Evolutionary conservation across 2,797 vertebrate species (phyloP), one percentile per base, ranked within the genome.

Genomic region (Anabacerthia variegaticeps): DNA sequence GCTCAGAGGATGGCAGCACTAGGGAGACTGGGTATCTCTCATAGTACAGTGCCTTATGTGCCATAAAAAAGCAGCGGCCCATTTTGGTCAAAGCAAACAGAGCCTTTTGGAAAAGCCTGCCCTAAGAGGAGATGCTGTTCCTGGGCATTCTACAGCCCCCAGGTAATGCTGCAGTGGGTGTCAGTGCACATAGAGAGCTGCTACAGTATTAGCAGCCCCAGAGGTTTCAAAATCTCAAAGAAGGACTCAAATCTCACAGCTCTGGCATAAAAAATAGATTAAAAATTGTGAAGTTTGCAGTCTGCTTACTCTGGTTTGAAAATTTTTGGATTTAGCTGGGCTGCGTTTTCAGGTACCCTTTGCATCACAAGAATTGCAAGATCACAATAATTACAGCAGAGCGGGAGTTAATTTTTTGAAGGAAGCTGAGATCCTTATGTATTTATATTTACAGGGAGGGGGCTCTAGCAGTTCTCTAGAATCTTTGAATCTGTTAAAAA

Each of bases 31-130:
- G 36, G n/a, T 54, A 44, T 22, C 1, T 2, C 72, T 85, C 52
- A 11, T 0, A 2, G 28, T 68, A 6, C 8, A 24, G 34, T 68
- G 49, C 14, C 30, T 32, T 48, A 1, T 0, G 2, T 55, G 39
- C 16, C 67, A 15, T 44, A 43, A 48, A 74, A 63, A 16, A 7
- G 9, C 49, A 79, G 36, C 41, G 67, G 48, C 19, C 24, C 41
- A 10, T 55, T 67, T 43, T 71, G 37, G 37, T 80, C 46, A 80
- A 58, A 69, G 46, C 19, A 43, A 89, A 48, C 17, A 58, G 21
- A 52, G 17, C 26, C 32, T 48, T 76, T 59, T 80, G 65, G 67
- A 66, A 71, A 85, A 79, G 15, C 52, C 27, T 76, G 14, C 22
- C 22, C 20, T 27, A 21, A 36, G 26, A 37, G 68, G 46, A 48